Evolutionary conservation across 2,113 vertebrate species (phyloP).

Genomic region (Nerophis lumbriciformis): DNA sequence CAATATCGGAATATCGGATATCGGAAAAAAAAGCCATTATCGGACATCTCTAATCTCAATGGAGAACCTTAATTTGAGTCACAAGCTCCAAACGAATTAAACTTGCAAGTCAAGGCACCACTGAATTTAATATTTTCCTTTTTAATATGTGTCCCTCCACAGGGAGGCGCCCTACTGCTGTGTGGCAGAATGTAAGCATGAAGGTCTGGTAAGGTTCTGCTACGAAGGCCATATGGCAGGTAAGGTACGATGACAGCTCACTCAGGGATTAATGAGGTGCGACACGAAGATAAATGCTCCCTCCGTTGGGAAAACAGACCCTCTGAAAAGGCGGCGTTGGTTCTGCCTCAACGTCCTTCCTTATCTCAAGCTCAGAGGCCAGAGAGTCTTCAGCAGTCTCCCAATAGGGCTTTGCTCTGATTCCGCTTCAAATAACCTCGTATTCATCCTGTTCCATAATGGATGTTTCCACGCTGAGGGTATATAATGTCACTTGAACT

Average conservation of each 20-base stretch:
- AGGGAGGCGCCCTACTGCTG: conserved; percentile 75
- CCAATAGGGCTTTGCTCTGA: background rate
- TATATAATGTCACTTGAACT: background rate
- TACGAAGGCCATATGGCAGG: conserved; percentile 73
- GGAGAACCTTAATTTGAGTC: no score
- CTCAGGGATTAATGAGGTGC: conserved; percentile 51
- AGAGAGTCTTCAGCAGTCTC: background rate
- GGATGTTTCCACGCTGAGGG: no score
- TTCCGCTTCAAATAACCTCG: background rate
- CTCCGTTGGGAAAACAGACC: conserved; percentile 42
- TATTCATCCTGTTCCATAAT: background rate
- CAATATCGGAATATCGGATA: no score
- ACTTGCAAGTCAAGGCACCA: no score
- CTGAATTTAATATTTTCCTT: no score
- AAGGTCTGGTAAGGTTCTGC: conserved; percentile 61
- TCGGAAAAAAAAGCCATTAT: no score
- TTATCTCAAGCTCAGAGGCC: conserved; percentile 35
- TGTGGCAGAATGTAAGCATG: conserved; percentile 50
- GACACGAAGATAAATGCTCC: conserved; percentile 58
- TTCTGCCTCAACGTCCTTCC: conserved; percentile 27
- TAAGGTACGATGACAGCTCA: conserved; percentile 61
- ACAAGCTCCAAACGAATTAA: no score
- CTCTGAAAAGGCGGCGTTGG: conserved; percentile 39
- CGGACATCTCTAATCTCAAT: no score
- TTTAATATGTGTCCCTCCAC: conserved; percentile 53